Conservation (phyloP, 1,140 invertebrate species). For the Nilaparvata lugens region DNA sequence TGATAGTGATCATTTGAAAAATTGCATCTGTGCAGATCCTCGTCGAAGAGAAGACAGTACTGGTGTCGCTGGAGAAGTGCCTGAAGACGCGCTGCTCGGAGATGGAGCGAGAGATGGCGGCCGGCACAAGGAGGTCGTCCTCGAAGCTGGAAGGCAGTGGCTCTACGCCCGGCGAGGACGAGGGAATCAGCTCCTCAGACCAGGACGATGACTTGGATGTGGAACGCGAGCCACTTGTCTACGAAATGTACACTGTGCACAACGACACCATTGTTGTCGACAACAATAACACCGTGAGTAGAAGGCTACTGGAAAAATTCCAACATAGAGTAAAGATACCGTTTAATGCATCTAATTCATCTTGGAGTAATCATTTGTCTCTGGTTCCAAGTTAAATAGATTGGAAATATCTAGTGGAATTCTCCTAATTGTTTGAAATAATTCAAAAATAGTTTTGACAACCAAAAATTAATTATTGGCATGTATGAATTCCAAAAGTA, state of each 20-base stretch:
- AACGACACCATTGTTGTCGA: constrained; percentile 46
- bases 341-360: too few relatives aligned
- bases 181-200: constrained; percentile 76
- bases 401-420: too few relatives aligned
- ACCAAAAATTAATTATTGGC: too few relatives aligned
- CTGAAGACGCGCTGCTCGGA: constrained; percentile 63
- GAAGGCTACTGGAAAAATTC: too few relatives aligned
- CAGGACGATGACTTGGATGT: constrained; percentile 28
- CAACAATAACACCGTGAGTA: constrained; percentile 20
- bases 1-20: too few relatives aligned
- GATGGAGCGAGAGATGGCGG: constrained; percentile 45
- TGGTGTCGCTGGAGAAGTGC: constrained; percentile 65
- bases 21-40: too few relatives aligned
- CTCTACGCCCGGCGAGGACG: constrained; percentile 71
- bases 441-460: too few relatives aligned
- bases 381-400: too few relatives aligned
- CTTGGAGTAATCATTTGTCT: too few relatives aligned
- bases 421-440: too few relatives aligned
- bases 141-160: constrained; percentile 37
- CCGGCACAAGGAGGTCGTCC: constrained; percentile 32
- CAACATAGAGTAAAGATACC: too few relatives aligned
- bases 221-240: constrained; percentile 48
- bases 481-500: too few relatives aligned
- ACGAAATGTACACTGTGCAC: constrained; percentile 49
- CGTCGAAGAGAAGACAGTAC: constrained; percentile 66